phyloP scores from a whole-genome alignment of 2,113 vertebrate genomes.

The Nycticryphes semicollaris region DNA sequence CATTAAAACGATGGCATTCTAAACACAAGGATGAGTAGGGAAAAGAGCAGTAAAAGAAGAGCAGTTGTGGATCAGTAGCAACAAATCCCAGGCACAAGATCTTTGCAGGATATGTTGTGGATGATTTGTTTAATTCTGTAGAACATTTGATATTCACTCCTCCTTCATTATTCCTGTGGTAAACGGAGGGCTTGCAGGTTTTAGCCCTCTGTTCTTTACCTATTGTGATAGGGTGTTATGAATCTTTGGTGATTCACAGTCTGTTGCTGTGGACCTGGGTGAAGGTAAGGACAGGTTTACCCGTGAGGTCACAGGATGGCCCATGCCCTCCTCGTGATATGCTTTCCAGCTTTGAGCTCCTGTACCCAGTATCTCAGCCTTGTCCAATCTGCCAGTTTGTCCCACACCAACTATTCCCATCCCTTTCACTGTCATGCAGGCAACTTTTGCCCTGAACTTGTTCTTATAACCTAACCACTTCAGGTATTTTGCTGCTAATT shows the following conservation, averaged over 20 bases:
- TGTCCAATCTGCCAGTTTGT: not conserved
- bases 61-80: not conserved
- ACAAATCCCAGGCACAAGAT: not conserved
- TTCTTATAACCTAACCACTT: not conserved
- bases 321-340: not conserved
- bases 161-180: accelerated
- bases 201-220: not conserved
- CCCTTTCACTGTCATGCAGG: not conserved
- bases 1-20: not conserved
- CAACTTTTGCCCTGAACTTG: not conserved
- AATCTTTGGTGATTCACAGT: not conserved
- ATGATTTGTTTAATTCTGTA: not conserved
- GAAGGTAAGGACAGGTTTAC: not conserved
- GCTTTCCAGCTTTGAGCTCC: not conserved
- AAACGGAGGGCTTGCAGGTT: not conserved
- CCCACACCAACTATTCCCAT: accelerated
- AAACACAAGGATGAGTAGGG: not conserved
- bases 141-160: not conserved
- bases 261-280: not conserved
- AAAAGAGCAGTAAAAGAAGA: not conserved
- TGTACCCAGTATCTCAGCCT: not conserved
- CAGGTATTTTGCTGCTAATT: not conserved
- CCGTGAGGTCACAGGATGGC: not conserved
- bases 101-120: not conserved
- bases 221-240: not conserved